Evolutionary conservation across 1,140 invertebrate genomes (phyloP), one percentile per base, ranked within the genome.

Genomic region (Tetramorium alpestre): DNA sequence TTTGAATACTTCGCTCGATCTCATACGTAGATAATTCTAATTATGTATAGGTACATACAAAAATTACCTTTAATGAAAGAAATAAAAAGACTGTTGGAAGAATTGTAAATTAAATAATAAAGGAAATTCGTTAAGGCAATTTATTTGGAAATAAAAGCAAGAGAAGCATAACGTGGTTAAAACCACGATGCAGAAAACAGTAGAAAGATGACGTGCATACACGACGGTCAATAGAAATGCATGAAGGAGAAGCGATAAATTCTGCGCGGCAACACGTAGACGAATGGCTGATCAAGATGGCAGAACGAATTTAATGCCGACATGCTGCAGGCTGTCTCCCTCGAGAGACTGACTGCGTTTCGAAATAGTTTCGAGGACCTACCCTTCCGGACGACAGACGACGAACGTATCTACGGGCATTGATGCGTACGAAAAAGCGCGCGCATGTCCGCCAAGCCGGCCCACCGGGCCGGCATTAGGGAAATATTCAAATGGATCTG

Each of bases 351-450:
- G 65, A 49, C 58, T 64, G 84, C 60, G 77, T 44, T 60, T 76
- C 72, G 88, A 87, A 88, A 89, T 84, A 85, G 86, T 91, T 91
- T 86, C 58, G 86, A 82, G 84, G 92, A 67, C 92, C 91, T 91
- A 90, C 92, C 90, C 92, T 92, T 91, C 92, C 91, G 92, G 92
- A 92, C 82, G 86, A 93, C 92, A 93, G 91, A 92, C 90, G 93
- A 91, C 87, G 72, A 92, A 91, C 93, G 62, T 73, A 90, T 76
- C 87, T 84, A 87, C 81, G 89, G 75, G 92, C 93, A 93, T 93
- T 89, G 93, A 93, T 93, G 93, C 93, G 92, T 94, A 93, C 87
- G 91, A 93, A 93, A 94, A 94, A 93, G 93, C 92, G 91, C 91
- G 92, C 92, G 93, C 93, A 93, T 93, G 93, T 91, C 92, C 89